A percentile compares a stretch with the other conserved stretches of the same genome.
These are phyloP conservation scores for Champsocephalus esox DNA, from an alignment of 2,797 vertebrate genomes.

Conservation along the genomic window DNA sequence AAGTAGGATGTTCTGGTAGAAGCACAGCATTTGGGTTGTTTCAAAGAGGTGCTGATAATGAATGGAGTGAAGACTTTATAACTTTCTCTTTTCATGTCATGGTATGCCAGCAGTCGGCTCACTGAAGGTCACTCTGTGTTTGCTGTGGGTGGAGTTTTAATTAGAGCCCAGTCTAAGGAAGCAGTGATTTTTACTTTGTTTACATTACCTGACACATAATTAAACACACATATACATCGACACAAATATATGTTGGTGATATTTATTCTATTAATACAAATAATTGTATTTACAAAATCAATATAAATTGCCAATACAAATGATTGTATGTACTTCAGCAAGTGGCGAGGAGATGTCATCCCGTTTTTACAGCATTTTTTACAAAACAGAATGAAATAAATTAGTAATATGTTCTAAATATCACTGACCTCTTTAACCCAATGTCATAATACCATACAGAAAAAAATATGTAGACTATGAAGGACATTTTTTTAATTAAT, in stretches of 20 bases:
- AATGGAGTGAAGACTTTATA: background rate
- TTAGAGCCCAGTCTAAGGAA: background rate
- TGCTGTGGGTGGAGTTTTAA: background rate
- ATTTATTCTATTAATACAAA: background rate
- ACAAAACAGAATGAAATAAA: background rate
- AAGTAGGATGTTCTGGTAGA: background rate
- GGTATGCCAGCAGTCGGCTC: background rate
- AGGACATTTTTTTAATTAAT: background rate
- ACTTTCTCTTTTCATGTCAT: background rate
- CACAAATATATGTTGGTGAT: background rate
- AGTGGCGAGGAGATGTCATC: background rate
- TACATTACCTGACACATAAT: too few relatives aligned
- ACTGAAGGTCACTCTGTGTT: too few relatives aligned
- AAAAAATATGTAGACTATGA: too few relatives aligned
- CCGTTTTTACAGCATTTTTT: background rate
- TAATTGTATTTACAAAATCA: background rate
- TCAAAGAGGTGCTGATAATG: background rate
- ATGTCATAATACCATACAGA: background rate
- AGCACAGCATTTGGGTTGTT: background rate
- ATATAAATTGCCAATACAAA: background rate
- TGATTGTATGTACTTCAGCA: background rate
- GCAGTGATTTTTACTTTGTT: background rate
- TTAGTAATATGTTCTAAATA: background rate
- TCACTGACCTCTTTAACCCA: background rate
- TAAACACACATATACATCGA: background rate